Base-by-base conservation (phyloP, 1,140 invertebrate genomes). In the Tetragnatha versicolor region DNA sequence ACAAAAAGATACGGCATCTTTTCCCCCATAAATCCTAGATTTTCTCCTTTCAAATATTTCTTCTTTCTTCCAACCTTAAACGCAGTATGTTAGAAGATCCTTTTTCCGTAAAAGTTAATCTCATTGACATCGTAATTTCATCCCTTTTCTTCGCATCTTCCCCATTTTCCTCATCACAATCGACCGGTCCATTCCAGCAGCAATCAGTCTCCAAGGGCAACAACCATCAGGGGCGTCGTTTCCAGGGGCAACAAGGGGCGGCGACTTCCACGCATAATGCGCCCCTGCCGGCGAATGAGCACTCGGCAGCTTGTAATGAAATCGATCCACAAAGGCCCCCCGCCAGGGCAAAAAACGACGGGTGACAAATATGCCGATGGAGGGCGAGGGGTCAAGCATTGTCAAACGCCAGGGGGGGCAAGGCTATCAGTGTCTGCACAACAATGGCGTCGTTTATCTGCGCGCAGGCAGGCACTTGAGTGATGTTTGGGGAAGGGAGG, bases 341-440 rank as follows among this genome's bases (percentile, higher is more conserved):
- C 29, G 1, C 5, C n/a, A 33, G 25, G 53, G 22, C 51, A 53
- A 73, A 35, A 25, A 73, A 31, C 25, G 33, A 27, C 4, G 20
- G 17, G 20, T 73, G 69, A 73, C 39, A 73, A 73, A 73, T 58
- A 58, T 45, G 9, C 37, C 35, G n/a, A n/a, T n/a, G n/a, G n/a
- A n/a, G 58, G 58, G 72, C 33, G 29, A 45, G 35, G 37, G 73
- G 55, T 75, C 72, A 75, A 75, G 72, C 72, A 75, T 75, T 63
- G 72, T 75, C 51, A 75, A 73, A 73, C 20, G 20, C 10, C 1
- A 20, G 33, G 29, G n/a, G 22, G 12, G 20, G 66, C 22, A 37
- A 53, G 49, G 31, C 27, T 70, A 55, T 37, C 47, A 9, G 31
- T 12, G 33, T 12, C n/a, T 14, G 27, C 27, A n/a, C 29, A 14